Conservation (phyloP, 64 coral and sea anemone genomes). For the Acropora tenuis region DNA sequence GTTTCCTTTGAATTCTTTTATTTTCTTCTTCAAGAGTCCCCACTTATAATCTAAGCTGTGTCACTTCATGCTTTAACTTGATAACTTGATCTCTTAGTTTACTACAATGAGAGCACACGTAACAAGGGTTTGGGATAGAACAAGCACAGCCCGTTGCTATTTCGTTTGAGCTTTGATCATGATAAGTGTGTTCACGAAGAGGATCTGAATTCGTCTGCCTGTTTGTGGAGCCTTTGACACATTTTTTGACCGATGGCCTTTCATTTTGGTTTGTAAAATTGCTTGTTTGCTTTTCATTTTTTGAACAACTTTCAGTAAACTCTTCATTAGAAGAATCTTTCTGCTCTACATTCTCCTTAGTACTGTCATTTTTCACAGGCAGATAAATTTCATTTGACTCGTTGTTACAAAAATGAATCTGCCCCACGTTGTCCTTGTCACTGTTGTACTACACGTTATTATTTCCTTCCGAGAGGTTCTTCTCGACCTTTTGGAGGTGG, state of each 20-base stretch:
- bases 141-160: neutral
- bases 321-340: conserved; percentile 41
- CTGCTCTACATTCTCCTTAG: conserved; percentile 47
- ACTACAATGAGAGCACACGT: conserved; percentile 14
- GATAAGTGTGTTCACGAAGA: conserved; percentile 18
- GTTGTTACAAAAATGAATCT: conserved; percentile 44
- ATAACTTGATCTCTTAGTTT: neutral
- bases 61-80: neutral
- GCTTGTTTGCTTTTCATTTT: conserved; percentile 47
- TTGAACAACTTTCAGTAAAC: neutral
- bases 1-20: conserved; percentile 11
- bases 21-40: neutral
- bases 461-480: conserved; percentile 46
- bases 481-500: conserved; percentile 39
- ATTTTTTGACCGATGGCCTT: conserved; percentile 30
- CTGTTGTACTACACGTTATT: conserved; percentile 35
- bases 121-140: neutral
- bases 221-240: conserved; percentile 50
- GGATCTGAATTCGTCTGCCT: conserved; percentile 31
- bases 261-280: conserved; percentile 58
- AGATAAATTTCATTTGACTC: conserved; percentile 24
- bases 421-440: conserved; percentile 41
- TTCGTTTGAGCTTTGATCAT: neutral
- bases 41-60: neutral
- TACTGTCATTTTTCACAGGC: conserved; percentile 36